Conservation (phyloP, 2,888 invertebrate species). For the Lasioglossum morio region DNA sequence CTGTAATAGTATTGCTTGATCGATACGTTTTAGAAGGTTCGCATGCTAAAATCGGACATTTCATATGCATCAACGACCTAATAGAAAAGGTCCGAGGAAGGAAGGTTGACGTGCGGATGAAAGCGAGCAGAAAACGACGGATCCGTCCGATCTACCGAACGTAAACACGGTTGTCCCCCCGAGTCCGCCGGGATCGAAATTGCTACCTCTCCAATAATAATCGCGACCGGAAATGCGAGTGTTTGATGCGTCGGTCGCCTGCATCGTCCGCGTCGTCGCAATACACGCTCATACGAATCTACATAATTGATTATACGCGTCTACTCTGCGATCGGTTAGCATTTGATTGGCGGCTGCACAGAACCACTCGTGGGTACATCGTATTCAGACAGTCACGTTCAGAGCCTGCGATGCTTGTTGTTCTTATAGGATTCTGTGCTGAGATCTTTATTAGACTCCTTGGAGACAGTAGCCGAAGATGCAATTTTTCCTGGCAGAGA, state of each 20-base stretch:
- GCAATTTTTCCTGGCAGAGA: neutral
- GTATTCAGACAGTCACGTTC: neutral
- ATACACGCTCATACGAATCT: conserved; percentile 37
- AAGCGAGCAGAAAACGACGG: conserved; percentile 42
- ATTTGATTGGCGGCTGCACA: conserved; percentile 48
- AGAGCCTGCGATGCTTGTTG: neutral
- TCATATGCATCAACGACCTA: too few relatives aligned
- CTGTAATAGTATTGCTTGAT: too few relatives aligned
- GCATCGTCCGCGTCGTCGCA: neutral
- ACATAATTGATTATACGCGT: conserved; percentile 62
- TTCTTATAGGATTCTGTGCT: neutral
- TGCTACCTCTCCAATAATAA: conserved; percentile 52
- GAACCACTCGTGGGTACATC: neutral
- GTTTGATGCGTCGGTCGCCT: conserved; percentile 46
- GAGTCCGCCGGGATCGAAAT: conserved; percentile 54
- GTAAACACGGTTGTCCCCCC: conserved; percentile 59
- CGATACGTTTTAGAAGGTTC: too few relatives aligned
- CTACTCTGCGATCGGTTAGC: conserved; percentile 44
- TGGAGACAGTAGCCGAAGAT: neutral
- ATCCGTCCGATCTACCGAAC: conserved; percentile 53
- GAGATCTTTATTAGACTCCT: neutral
- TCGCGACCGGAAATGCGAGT: conserved; percentile 57
- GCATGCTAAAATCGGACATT: too few relatives aligned
- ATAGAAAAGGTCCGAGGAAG: conserved; percentile 26
- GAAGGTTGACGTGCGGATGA: conserved; percentile 30